phyloP scores from a whole-genome alignment of 2,113 vertebrate genomes.

The Hydropotes inermis region DNA sequence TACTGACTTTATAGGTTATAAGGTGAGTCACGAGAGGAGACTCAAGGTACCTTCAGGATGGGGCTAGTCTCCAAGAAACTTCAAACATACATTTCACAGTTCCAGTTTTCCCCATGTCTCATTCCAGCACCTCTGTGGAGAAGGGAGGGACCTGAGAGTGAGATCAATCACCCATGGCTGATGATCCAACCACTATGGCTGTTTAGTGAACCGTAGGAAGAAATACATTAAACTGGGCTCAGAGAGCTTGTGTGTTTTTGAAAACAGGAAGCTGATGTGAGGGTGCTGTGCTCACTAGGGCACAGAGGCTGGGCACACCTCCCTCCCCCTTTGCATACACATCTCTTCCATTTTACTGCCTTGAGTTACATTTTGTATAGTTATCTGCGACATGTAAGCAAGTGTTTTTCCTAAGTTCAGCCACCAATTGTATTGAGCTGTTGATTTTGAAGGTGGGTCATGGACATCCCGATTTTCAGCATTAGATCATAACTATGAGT shows the following conservation, averaged over 20 bases:
- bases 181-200: background rate
- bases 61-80: background rate
- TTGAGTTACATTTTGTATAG: background rate
- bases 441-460: background rate
- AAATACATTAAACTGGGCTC: background rate
- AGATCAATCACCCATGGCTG: background rate
- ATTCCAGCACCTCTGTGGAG: background rate
- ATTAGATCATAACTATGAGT: background rate
- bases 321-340: background rate
- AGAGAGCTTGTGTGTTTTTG: background rate
- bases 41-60: background rate
- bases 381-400: background rate
- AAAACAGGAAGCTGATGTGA: background rate
- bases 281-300: background rate
- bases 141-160: background rate
- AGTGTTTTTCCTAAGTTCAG: background rate
- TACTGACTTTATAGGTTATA: background rate
- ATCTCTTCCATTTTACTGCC: background rate
- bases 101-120: background rate
- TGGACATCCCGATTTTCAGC: background rate
- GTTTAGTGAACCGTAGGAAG: no score
- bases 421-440: background rate
- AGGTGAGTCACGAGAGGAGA: background rate
- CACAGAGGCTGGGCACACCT: background rate
- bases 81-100: accelerated